Base-by-base conservation (phyloP, 2,113 vertebrate species). In the Puntigrus tetrazona region DNA sequence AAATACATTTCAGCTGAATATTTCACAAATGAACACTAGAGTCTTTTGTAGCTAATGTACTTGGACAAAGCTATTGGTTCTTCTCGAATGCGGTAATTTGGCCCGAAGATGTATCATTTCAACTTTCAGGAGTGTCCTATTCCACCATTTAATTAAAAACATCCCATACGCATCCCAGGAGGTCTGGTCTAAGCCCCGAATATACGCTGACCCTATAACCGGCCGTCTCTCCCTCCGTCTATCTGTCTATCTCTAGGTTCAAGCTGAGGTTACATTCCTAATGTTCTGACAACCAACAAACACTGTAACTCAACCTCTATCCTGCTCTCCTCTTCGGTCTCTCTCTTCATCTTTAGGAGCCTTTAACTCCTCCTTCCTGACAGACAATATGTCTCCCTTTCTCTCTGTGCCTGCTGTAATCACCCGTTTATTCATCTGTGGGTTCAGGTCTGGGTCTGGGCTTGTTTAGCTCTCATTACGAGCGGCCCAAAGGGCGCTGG, bases 401-500 rank as follows among this genome's bases (percentile, higher is more conserved):
- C 74, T 77, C 25, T 75, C 41, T 59, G 52, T 63, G 29, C 52
- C 18, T 45, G 50, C 69, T 74, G 69, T 52, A 36, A 34, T 77
- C 84, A 57, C n/a, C 45, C 55, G 87, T 77, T 67, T 78, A 65
- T 76, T 81, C 50, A 73, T 65, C 61, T 59, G 6, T 52, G 52
- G 80, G 83, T 81, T 87, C 86, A 85, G 86, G 38, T 78, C 86
- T 82, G 73, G 86, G 83, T 77, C 85, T 77, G 76, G 43, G 73
- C 69, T 82, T 47, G 52, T 82, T 87, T 85, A 82, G 63, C 29
- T 87, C 73, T 82, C 78, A 87, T 87, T 87, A 87, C 63, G 43
- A 76, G 43, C 2, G 29, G 78, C 34, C 80, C 63, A 50, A 50
- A 76, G 80, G 47, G 59, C 45, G 7, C 47, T 72, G 83, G 22